Evolutionary conservation across 1,140 invertebrate genomes (phyloP).

Genomic region (Babylonia areolata): DNA sequence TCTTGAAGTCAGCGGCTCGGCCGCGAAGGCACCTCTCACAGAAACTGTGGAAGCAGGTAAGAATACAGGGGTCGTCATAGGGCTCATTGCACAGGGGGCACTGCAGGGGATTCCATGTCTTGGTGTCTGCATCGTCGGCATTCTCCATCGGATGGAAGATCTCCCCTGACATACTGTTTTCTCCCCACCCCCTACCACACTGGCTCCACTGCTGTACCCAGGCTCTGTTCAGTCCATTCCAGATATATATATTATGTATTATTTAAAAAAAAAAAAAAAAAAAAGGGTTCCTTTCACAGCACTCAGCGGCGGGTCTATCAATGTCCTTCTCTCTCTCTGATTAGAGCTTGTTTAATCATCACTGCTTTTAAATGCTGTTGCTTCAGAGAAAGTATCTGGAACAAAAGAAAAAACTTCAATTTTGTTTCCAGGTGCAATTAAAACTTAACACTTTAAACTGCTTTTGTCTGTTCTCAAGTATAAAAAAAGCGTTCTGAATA

Average conservation of each 20-base stretch:
- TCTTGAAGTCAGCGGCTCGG: slow-evolving; percentile 53
- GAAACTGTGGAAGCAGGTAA: slow-evolving; percentile 66
- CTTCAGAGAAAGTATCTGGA: too few relatives aligned
- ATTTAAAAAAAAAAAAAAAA: neutral
- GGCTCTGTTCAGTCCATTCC: neutral
- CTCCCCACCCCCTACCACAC: neutral
- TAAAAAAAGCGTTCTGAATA: too few relatives aligned
- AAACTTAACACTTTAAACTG: too few relatives aligned
- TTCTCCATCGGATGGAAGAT: slow-evolving; percentile 65
- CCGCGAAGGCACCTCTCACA: slow-evolving; percentile 63
- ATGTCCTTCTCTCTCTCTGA: too few relatives aligned
- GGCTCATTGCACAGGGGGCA: slow-evolving; percentile 68
- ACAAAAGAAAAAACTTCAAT: too few relatives aligned
- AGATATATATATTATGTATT: neutral
- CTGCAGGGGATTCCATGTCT: slow-evolving; percentile 59
- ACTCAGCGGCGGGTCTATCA: too few relatives aligned
- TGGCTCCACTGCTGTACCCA: neutral
- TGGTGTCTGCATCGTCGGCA: slow-evolving; percentile 50
- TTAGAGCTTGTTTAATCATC: too few relatives aligned
- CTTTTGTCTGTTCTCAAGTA: too few relatives aligned
- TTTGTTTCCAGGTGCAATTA: too few relatives aligned
- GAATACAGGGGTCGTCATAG: slow-evolving; percentile 65
- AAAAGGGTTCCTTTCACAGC: neutral
- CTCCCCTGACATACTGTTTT: slow-evolving; percentile 62
- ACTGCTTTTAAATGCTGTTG: too few relatives aligned